Base-by-base conservation (phyloP, 2,797 vertebrate genomes). In the Coregonus sp. region DNA sequence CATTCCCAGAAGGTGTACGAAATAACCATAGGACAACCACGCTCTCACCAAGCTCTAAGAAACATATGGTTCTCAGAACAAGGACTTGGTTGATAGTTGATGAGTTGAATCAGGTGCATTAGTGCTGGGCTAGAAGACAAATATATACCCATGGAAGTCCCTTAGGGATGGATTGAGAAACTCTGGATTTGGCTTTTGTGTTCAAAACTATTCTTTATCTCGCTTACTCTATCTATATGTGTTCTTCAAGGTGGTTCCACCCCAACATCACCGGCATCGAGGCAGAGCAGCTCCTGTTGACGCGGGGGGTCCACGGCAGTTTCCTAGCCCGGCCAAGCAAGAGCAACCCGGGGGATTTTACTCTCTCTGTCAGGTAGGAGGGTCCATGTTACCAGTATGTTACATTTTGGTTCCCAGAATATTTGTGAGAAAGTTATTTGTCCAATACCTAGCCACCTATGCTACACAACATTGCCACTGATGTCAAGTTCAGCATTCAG, bases 271-370 rank as follows among this genome's bases (percentile, higher is more conserved):
- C 93, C 0, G 96, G 96, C 79, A 89, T 94, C 0, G 96, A 97
- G 85, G 96, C 96, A 25, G 96, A 97, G 90, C 94, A 95, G 84
- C 93, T 97, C 82, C 94, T 97, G 75, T 90, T 96, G 83, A 95
- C 95, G 52, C 89, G 95, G 70, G 97, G 96, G 0, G 94, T 95
- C 86, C 96, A 96, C 75, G 95, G 97, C 80, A 97, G 96, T 88
- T 97, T 97, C 89, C 87, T 97, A 89, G 96, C 95, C 51, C 93
- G 96, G 25, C 96, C 96, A n/a, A 97, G 97, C 84, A 96, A 96
- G 89, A 97, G 96, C 91, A 97, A 96, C 75, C 96, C 95, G 0
- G 95, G 96, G 59, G 96, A 97, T 76, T 97, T 97, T 89, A 97
- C 96, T 0, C 94, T 97, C 50, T 98, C 96, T 0, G 96, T 97